Evolutionary conservation across 2,113 vertebrate species (phyloP), one percentile per base, ranked within the genome.

Genomic region (Mugil cephalus): DNA sequence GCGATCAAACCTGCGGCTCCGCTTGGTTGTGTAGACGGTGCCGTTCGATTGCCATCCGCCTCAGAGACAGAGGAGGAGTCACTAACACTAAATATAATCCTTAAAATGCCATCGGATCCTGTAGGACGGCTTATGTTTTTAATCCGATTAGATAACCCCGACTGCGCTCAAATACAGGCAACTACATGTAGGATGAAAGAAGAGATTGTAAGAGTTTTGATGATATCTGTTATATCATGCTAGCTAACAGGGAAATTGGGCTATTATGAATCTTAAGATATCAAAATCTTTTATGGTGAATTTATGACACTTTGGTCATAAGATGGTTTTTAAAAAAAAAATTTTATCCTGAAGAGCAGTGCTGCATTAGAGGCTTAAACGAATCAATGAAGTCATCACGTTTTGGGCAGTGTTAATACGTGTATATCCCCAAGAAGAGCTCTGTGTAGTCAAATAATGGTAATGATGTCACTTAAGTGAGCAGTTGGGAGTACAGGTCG

Each of bases 81-180:
- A 69, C 66, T 34, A 47, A 58, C 46, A 36, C 53, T 80, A 59
- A 39, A 69, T 35, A 65, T 88, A 86, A 89, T 88, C 87, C 74
- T 60, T 45, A 74, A 80, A 86, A 89, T 79, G 80, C 76, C 80
- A 79, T 76, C 58, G 42, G 76, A 83, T 74, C 76, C 73, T 55
- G 68, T 50, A 75, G 66, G 62, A 81, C 78, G 80, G 82, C 61
- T 83, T 70, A 86, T 70, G 65, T 67, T 72, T 77, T 81, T 86
- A 85, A 87, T 88, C 87, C 64, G 74, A 92, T 92, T 88, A 86
- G 84, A 69, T 70, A 75, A 65, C 65, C 75, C 36, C 45, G 46
- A 35, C 70, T 72, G 63, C 38, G 51, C 73, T 42, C n/a, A 18
- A 77, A 82, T 66, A 54, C 58, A 60, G 47, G 61, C 54, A 72